Evolutionary conservation across 2,797 vertebrate genomes (phyloP).

Genomic region (Eulemur coronatus): DNA sequence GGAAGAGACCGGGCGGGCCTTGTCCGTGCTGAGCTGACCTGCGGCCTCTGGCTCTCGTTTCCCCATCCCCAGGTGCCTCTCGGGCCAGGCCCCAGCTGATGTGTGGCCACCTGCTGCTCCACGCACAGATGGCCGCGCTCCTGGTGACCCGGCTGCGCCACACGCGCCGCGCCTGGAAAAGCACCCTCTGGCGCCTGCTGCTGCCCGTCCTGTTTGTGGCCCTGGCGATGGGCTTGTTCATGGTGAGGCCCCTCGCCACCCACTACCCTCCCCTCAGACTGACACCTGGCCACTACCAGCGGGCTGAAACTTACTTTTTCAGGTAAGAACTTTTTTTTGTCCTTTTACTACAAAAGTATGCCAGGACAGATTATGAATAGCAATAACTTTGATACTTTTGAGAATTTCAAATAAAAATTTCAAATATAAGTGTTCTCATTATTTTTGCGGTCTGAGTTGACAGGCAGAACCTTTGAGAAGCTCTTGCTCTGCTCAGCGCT

Average conservation of each 20-base stretch:
- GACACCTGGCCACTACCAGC: constrained; percentile 76
- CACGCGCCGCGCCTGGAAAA: constrained; percentile 75
- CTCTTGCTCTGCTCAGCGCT: not conserved
- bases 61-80: not conserved
- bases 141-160: constrained; percentile 77
- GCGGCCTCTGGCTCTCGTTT: not conserved
- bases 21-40: not conserved
- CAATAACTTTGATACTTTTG: not conserved
- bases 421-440: not conserved
- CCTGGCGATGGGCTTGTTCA: constrained; percentile 85
- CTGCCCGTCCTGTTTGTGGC: constrained; percentile 84
- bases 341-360: not conserved
- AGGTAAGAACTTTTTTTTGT: constrained; percentile 68
- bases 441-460: not conserved
- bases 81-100: fast-evolving
- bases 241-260: constrained; percentile 78
- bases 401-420: not conserved
- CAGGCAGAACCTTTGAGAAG: not conserved
- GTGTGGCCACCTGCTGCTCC: not conserved
- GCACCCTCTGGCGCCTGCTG: constrained; percentile 60
- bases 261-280: constrained; percentile 82
- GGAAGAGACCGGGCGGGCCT: not conserved
- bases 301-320: constrained; percentile 79
- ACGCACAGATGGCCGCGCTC: constrained; percentile 73
- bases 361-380: not conserved